These are phyloP conservation scores for Muraenolepis orangiensis DNA, from an alignment of 2,797 vertebrate genomes.

Conservation along the genomic window DNA sequence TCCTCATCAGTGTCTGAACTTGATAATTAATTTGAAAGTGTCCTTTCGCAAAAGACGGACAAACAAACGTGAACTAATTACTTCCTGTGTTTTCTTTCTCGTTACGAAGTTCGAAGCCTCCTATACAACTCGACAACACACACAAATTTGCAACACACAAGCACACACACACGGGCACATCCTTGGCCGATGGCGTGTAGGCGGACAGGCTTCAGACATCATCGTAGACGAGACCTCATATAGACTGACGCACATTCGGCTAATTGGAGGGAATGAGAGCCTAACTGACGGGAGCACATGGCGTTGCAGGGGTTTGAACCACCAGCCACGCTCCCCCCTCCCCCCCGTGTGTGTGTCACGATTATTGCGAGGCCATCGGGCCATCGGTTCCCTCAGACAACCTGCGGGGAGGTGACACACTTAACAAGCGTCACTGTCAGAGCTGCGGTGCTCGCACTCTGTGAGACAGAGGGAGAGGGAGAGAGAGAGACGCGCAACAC, in stretches of 20 bases:
- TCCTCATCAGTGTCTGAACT: not conserved
- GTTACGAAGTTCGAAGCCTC: no score
- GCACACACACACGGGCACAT: not conserved
- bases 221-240: not conserved
- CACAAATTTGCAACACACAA: no score
- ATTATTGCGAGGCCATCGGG: constrained; percentile 29
- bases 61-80: not conserved
- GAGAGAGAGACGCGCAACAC: not conserved
- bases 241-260: constrained; percentile 5
- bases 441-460: not conserved
- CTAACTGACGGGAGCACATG: constrained; percentile 24
- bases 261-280: constrained; percentile 42
- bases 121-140: not conserved
- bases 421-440: constrained; percentile 41
- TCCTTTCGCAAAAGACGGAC: no score
- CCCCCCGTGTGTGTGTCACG: constrained; percentile 15
- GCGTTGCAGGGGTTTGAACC: constrained; percentile 17
- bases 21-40: not conserved
- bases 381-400: constrained; percentile 18
- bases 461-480: not conserved
- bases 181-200: not conserved
- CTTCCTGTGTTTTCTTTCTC: no score
- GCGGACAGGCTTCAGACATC: not conserved
- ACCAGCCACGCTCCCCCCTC: not conserved
- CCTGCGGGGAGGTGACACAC: constrained; percentile 35